Evolutionary conservation across 2,113 vertebrate genomes (phyloP).

Genomic region (Cephalopterus ornatus): DNA sequence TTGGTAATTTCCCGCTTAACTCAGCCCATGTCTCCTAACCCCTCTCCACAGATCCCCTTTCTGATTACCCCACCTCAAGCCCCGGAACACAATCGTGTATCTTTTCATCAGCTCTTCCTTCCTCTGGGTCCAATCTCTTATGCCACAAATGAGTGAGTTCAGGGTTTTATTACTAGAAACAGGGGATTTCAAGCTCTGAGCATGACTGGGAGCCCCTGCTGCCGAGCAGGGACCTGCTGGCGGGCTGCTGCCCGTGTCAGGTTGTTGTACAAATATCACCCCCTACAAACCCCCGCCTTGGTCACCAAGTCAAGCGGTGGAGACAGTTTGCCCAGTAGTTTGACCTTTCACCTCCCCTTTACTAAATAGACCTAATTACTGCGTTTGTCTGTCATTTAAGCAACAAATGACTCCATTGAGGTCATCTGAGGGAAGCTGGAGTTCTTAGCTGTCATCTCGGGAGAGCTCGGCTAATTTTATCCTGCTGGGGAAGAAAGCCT

Average conservation of each 20-base stretch:
- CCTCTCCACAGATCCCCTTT: neutral
- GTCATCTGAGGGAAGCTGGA: conserved; percentile 68
- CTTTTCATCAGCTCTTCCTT: neutral
- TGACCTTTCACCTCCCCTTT: conserved; percentile 87
- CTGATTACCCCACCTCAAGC: neutral
- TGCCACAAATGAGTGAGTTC: fast-evolving
- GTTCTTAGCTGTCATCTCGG: conserved; percentile 59
- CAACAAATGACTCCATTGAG: conserved; percentile 86
- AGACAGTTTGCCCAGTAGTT: conserved; percentile 77
- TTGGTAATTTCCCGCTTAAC: neutral
- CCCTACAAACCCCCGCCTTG: conserved; percentile 18
- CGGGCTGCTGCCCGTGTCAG: neutral
- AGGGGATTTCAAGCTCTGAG: neutral
- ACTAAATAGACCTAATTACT: conserved; percentile 91
- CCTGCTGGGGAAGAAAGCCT: conserved; percentile 65
- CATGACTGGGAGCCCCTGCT: neutral
- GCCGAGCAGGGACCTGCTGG: neutral
- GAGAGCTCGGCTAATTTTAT: conserved; percentile 65
- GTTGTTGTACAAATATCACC: conserved; percentile 63
- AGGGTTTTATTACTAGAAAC: neutral
- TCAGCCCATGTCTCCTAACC: neutral
- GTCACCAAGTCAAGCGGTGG: conserved; percentile 74
- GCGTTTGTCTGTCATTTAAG: conserved; percentile 89
- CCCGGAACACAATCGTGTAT: fast-evolving
- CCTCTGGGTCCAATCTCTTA: neutral